Conservation (phyloP, 2,113 vertebrate species). For the Syngnathoides biaculeatus region DNA sequence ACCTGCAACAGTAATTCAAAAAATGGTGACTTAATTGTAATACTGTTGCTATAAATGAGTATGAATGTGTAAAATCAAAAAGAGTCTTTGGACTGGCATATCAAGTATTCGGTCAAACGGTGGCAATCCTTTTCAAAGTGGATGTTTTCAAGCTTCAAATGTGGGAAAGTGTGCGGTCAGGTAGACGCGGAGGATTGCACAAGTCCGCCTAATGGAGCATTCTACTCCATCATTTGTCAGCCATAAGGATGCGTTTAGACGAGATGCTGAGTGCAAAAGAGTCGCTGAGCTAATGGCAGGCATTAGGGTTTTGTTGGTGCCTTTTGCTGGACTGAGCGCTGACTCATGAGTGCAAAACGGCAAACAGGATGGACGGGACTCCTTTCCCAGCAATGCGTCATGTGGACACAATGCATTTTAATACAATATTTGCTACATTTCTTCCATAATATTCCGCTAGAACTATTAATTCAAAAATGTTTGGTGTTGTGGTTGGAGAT, state of each 20-base stretch:
- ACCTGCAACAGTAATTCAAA: neutral
- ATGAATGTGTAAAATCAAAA: neutral
- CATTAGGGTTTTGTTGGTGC: constrained; percentile 44
- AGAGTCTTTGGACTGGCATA: neutral
- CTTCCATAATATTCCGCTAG: neutral
- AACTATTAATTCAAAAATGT: neutral
- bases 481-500: neutral
- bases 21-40: neutral
- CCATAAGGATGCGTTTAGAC: constrained; percentile 4
- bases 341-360: constrained; percentile 16
- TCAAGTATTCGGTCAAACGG: constrained; percentile 4
- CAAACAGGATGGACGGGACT: constrained; percentile 51
- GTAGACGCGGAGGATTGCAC: neutral
- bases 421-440: constrained; percentile 16
- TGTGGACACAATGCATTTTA: neutral
- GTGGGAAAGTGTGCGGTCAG: constrained; percentile 3
- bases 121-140: constrained; percentile 8
- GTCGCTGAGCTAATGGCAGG: constrained; percentile 44
- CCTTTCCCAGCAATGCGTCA: constrained; percentile 15
- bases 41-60: neutral
- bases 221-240: constrained; percentile 25
- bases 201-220: constrained; percentile 21
- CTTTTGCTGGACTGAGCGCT: constrained; percentile 12
- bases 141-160: constrained; percentile 15
- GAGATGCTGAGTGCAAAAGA: constrained; percentile 15